Conservation (phyloP, 2,113 vertebrate species). For the Tychaedon coryphoeus region DNA sequence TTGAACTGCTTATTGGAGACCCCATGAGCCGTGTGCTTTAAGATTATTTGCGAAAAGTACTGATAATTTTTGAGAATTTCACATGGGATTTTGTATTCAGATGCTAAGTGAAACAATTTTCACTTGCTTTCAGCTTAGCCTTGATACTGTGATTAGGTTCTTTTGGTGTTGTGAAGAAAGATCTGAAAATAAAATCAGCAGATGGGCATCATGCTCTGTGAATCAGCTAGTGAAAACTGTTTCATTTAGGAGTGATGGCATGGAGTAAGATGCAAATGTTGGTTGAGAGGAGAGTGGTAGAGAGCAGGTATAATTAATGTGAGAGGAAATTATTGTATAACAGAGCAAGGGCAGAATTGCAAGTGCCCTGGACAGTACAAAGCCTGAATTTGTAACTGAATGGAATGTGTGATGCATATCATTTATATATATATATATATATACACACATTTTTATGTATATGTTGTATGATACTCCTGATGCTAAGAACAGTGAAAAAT, state of each 20-base stretch:
- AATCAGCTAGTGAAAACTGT: background rate
- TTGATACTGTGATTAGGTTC: background rate
- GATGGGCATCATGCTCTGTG: background rate
- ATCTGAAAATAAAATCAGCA: background rate
- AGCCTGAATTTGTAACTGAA: background rate
- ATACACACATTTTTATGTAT: too few relatives aligned
- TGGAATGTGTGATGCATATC: background rate
- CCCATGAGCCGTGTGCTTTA: background rate
- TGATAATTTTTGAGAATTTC: background rate
- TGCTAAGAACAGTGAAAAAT: background rate
- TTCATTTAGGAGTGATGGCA: background rate
- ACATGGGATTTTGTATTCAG: background rate
- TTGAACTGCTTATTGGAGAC: background rate
- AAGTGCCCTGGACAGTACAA: background rate
- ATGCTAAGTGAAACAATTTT: background rate
- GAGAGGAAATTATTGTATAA: background rate
- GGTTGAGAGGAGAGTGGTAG: background rate
- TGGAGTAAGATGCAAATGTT: background rate
- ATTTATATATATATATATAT: rapidly evolving
- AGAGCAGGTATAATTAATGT: background rate
- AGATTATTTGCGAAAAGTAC: background rate
- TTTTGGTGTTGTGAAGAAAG: background rate
- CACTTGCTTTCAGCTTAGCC: background rate
- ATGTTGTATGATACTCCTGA: background rate
- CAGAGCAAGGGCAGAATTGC: background rate